Evolutionary conservation across 2,113 vertebrate genomes (phyloP).

Genomic region (Melanerpes aurifrons): DNA sequence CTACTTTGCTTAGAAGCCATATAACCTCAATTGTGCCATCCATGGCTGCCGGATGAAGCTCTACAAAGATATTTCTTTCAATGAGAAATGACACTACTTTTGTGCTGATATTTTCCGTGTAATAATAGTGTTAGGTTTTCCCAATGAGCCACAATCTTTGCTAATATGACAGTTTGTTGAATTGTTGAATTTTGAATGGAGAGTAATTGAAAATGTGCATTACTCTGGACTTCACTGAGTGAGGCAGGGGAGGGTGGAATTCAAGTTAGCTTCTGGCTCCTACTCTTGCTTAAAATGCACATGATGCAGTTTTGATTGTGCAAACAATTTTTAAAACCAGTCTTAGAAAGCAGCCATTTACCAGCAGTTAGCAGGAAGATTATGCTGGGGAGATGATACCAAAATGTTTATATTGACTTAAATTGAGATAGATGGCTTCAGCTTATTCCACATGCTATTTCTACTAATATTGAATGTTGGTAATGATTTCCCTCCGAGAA

Average conservation of each 20-base stretch:
- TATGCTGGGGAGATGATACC: slow-evolving; percentile 27
- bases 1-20: slow-evolving; percentile 6
- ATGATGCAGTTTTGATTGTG: slow-evolving; percentile 30
- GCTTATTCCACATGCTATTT: slow-evolving; percentile 25
- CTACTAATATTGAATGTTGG: slow-evolving; percentile 6
- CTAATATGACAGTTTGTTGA: slow-evolving; percentile 65
- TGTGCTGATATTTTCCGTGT: slow-evolving; percentile 50
- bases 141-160: slow-evolving; percentile 44
- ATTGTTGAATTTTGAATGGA: slow-evolving; percentile 61
- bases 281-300: slow-evolving; percentile 52
- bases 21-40: slow-evolving; percentile 37
- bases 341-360: slow-evolving; percentile 35
- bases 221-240: slow-evolving; percentile 45
- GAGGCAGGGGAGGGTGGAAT: slow-evolving; percentile 31
- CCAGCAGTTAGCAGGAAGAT: slow-evolving; percentile 38
- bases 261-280: slow-evolving; percentile 43
- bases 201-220: slow-evolving; percentile 62
- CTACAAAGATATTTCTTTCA: slow-evolving; percentile 10
- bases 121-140: slow-evolving; percentile 58
- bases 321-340: slow-evolving; percentile 50
- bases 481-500: neutral
- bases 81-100: slow-evolving; percentile 43
- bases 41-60: slow-evolving; percentile 37
- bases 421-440: slow-evolving; percentile 49
- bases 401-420: slow-evolving; percentile 56